Evolutionary conservation across 2,113 vertebrate species (phyloP).

Genomic region (Pagrus major): DNA sequence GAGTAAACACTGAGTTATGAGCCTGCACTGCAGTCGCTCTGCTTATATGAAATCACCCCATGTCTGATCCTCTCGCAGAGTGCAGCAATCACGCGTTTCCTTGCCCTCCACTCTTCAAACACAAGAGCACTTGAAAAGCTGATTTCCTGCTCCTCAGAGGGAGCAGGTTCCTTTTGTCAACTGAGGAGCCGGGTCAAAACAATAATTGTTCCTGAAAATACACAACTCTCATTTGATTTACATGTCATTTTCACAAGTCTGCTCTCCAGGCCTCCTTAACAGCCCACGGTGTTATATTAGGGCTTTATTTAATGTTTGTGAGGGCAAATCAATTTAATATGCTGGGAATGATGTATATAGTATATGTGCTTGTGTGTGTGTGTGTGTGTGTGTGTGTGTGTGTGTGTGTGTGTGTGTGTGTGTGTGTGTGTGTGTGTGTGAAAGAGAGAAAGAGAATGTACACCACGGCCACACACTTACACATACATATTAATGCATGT

Average conservation of each 20-base stretch:
- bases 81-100: constrained; percentile 76
- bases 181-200: constrained; percentile 78
- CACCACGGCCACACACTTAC: constrained; percentile 33
- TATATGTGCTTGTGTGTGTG: constrained; percentile 16
- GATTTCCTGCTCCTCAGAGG: constrained; percentile 80
- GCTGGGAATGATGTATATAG: constrained; percentile 23
- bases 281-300: constrained; percentile 40
- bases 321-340: constrained; percentile 68
- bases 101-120: constrained; percentile 77
- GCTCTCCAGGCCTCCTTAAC: constrained; percentile 53
- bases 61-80: constrained; percentile 67
- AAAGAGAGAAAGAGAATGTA: constrained; percentile 24
- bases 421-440: neutral
- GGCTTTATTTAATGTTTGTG: constrained; percentile 60
- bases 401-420: constrained; percentile 20
- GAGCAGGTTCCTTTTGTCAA: constrained; percentile 78
- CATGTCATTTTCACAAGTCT: constrained; percentile 69
- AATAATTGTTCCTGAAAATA: constrained; percentile 78
- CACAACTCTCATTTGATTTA: constrained; percentile 74
- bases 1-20: constrained; percentile 47
- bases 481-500: constrained; percentile 64
- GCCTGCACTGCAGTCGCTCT: constrained; percentile 42
- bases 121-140: constrained; percentile 81
- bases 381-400: constrained; percentile 3
- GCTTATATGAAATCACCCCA: constrained; percentile 65